These are phyloP conservation scores for Manis crassicaudata DNA, from an alignment of 2,797 vertebrate species.

Conservation along the genomic window DNA sequence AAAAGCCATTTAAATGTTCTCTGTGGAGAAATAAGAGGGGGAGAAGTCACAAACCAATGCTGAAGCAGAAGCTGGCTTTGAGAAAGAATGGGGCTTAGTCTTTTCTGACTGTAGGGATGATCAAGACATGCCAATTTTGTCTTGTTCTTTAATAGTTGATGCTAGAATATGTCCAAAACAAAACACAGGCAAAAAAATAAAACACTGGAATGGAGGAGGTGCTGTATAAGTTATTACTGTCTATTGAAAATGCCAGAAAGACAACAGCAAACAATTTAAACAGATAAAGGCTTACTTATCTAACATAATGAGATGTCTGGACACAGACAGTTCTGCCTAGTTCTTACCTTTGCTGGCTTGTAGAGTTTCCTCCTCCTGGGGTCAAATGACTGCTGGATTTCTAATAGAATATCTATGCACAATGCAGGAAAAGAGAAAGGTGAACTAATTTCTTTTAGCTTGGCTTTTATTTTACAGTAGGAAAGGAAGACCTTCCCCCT, in stretches of 20 bases:
- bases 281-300: not conserved
- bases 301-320: too few species aligned
- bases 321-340: too few species aligned
- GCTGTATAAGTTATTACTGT: not conserved
- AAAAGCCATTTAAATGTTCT: not conserved
- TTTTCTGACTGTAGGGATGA: not conserved
- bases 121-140: not conserved
- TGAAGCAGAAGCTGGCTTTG: not conserved
- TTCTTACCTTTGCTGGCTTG: not conserved
- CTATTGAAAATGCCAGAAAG: not conserved
- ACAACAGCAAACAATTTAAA: not conserved
- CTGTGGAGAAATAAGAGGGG: not conserved
- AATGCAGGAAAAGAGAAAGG: not conserved
- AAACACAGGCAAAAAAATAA: not conserved
- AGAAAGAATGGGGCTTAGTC: not conserved
- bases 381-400: not conserved
- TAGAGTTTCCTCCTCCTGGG: not conserved
- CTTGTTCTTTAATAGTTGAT: not conserved
- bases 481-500: not conserved
- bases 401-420: not conserved
- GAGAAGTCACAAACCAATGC: not conserved
- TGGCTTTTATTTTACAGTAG: not conserved
- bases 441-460: not conserved
- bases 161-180: not conserved
- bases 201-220: not conserved